phyloP scores from a whole-genome alignment of 2,888 invertebrate genomes.

The Agrenia bidenticulata region DNA sequence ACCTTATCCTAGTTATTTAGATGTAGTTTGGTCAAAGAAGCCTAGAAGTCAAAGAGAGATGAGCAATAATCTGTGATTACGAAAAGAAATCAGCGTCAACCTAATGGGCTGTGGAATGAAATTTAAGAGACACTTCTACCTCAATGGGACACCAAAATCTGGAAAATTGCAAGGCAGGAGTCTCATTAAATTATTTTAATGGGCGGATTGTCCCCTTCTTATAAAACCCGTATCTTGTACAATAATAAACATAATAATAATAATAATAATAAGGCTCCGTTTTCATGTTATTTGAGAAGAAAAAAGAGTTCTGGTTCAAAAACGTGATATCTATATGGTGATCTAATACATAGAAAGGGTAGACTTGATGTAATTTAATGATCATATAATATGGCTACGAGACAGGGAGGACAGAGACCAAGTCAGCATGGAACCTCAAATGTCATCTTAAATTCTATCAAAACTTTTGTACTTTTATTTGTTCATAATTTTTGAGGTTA shows the following conservation, averaged over 20 bases:
- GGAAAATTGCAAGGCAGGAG: constrained; percentile 47
- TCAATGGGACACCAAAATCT: constrained; percentile 36
- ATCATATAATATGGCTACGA: constrained; percentile 44
- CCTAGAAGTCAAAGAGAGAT: constrained; percentile 19
- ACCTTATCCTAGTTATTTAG: too few relatives aligned
- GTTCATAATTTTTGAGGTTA: constrained; percentile 18
- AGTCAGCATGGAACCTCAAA: constrained; percentile 44
- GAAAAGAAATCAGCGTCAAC: constrained; percentile 37
- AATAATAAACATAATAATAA: constrained; percentile 23
- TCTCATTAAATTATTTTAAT: constrained; percentile 49
- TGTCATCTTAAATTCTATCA: constrained; percentile 47
- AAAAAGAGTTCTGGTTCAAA: constrained; percentile 13
- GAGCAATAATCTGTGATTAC: constrained; percentile 43
- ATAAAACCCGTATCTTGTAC: constrained; percentile 6
- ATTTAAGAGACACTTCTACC: constrained; percentile 43
- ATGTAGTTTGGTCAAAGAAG: too few relatives aligned
- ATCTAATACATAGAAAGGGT: constrained; percentile 20
- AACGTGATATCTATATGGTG: constrained; percentile 17
- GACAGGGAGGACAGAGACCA: constrained; percentile 35
- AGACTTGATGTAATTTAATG: constrained; percentile 40
- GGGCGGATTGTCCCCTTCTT: constrained; percentile 21
- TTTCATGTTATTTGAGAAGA: constrained; percentile 16
- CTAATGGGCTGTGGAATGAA: constrained; percentile 36
- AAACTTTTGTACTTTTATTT: constrained; percentile 24
- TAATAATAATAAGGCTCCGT: constrained; percentile 21